Conservation (phyloP, 2,888 invertebrate genomes). For the Mactromeris polynyma region DNA sequence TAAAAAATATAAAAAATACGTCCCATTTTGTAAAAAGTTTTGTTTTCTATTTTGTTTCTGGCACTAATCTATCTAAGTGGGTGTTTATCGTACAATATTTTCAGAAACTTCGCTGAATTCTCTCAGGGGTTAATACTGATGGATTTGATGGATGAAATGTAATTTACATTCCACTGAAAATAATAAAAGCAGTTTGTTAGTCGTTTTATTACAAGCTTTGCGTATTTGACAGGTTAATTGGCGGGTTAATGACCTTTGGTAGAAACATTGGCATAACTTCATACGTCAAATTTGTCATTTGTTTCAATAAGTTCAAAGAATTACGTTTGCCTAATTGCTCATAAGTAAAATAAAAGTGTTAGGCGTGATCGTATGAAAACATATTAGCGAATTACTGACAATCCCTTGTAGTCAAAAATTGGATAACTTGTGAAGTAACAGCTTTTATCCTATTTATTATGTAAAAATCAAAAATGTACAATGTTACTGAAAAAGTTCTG, state of each 20-base stretch:
- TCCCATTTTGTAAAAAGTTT: no score
- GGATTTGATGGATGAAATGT: not conserved
- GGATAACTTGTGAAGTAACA: no score
- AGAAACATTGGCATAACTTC: not conserved
- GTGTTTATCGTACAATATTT: no score
- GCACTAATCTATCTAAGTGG: no score
- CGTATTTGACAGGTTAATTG: not conserved
- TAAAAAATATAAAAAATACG: no score
- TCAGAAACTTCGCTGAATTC: not conserved
- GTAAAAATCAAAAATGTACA: no score
- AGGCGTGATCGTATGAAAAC: not conserved
- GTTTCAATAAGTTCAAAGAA: not conserved
- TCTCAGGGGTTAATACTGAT: not conserved
- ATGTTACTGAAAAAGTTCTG: no score
- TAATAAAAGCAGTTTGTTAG: not conserved
- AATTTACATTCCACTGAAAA: conserved; percentile 1
- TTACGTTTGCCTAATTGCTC: not conserved
- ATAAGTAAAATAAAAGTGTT: not conserved
- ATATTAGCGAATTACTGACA: not conserved
- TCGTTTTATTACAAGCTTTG: not conserved
- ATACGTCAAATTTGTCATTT: not conserved
- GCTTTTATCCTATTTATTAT: no score
- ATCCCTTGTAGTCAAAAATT: not conserved
- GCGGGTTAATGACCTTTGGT: not conserved
- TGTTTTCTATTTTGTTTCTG: no score